phyloP scores from a whole-genome alignment of 2,113 vertebrate species.

The Cebidichthys violaceus region DNA sequence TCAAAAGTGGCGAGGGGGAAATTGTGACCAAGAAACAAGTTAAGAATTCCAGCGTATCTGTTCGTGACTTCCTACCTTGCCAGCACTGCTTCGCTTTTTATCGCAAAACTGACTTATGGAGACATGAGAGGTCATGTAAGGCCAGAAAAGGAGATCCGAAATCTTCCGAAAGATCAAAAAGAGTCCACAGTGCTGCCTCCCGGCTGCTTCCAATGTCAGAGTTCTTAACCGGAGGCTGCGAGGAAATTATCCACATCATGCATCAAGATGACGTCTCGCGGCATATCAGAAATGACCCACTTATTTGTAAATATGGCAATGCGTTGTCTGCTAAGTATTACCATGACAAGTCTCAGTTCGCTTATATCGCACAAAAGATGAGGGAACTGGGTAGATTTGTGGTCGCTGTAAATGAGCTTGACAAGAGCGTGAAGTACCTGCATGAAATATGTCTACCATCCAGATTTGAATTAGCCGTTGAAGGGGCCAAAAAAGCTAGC shows the following conservation, averaged over 20 bases:
- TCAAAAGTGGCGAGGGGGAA: conserved; percentile 68
- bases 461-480: conserved; percentile 75
- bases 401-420: conserved; percentile 73
- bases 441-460: conserved; percentile 77
- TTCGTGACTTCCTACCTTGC: conserved; percentile 76
- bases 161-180: conserved; percentile 37
- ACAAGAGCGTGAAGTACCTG: conserved; percentile 72
- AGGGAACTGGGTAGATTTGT: conserved; percentile 79
- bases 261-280: conserved; percentile 77
- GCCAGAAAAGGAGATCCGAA: conserved; percentile 65
- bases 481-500: conserved; percentile 76
- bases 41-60: conserved; percentile 56
- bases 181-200: conserved; percentile 37
- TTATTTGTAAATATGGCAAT: conserved; percentile 81
- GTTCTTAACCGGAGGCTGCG: conserved; percentile 70
- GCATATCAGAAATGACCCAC: conserved; percentile 74
- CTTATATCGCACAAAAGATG: conserved; percentile 80
- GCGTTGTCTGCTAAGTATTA: conserved; percentile 71
- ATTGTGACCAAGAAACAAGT: conserved; percentile 61
- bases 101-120: conserved; percentile 77
- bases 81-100: conserved; percentile 78
- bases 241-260: conserved; percentile 80
- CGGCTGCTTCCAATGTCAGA: conserved; percentile 65
- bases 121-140: conserved; percentile 74
- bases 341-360: conserved; percentile 79